A percentile compares a stretch with the other conserved stretches of the same genome.
Conservation (phyloP, 2,113 vertebrate genomes). For the Beaufortia kweichowensis region DNA sequence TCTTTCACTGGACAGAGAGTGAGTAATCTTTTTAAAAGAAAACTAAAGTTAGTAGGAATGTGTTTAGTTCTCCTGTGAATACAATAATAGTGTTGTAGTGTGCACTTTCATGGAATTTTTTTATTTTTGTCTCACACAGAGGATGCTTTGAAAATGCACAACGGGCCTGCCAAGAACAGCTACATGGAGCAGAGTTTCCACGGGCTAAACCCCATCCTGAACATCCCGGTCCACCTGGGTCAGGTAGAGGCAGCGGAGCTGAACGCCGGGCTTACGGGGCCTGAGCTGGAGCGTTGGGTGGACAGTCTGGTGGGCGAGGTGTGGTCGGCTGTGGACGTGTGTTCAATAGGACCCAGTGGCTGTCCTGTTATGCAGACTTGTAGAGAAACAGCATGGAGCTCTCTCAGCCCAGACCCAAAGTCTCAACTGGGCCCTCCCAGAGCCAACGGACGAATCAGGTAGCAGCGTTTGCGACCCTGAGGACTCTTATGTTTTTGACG, state of each 20-base stretch:
- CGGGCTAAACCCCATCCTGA: conserved; percentile 90
- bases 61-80: background rate
- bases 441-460: conserved; percentile 91
- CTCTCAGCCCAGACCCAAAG: conserved; percentile 94
- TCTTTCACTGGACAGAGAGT: no score
- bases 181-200: conserved; percentile 99
- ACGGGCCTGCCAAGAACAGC: conserved; percentile 86
- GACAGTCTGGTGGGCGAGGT: conserved; percentile 82
- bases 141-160: conserved; percentile 84
- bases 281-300: conserved; percentile 85
- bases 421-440: conserved; percentile 84
- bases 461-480: conserved; percentile 72
- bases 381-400: conserved; percentile 91
- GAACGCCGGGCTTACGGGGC: conserved; percentile 79
- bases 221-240: conserved; percentile 82
- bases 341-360: conserved; percentile 77
- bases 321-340: conserved; percentile 91
- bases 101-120: background rate
- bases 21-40: background rate
- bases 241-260: conserved; percentile 84
- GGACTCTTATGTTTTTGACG: background rate
- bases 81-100: conserved; percentile 2
- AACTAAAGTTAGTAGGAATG: background rate
- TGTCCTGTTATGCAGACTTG: conserved; percentile 92
- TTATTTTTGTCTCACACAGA: conserved; percentile 75